Evolutionary conservation across 2,113 vertebrate species (phyloP).

Genomic region (Gymnocephalus cernua): DNA sequence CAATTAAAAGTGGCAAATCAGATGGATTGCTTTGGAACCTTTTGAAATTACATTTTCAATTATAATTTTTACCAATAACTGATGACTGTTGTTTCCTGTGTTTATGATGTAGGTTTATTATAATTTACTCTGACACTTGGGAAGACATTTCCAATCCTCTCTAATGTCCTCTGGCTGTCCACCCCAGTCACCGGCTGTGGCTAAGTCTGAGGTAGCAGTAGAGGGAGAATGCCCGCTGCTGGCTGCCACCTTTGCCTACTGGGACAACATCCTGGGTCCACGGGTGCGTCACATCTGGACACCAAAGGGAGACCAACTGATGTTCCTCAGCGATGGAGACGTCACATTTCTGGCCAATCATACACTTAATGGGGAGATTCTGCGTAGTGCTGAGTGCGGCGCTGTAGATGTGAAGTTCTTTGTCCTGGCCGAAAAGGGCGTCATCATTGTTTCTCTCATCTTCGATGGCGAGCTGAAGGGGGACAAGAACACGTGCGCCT

Average conservation of each 20-base stretch:
- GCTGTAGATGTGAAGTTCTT: constrained; percentile 99
- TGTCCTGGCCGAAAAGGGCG: constrained; percentile 95
- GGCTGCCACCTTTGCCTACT: constrained; percentile 98
- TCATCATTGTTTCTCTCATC: constrained; percentile 97
- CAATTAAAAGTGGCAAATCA: background rate
- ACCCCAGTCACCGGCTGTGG: constrained; percentile 96
- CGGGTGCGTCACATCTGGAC: constrained; percentile 97
- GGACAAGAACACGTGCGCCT: constrained; percentile 95
- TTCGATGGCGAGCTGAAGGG: constrained; percentile 98
- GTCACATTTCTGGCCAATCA: constrained; percentile 98
- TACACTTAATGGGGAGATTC: constrained; percentile 97
- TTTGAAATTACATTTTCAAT: background rate
- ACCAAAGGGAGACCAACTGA: constrained; percentile 88
- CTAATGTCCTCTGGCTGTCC: constrained; percentile 93
- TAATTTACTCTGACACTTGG: background rate
- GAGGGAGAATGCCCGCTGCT: constrained; percentile 94
- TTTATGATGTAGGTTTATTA: constrained; percentile 23
- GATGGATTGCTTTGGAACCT: background rate
- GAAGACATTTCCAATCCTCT: background rate
- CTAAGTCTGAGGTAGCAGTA: constrained; percentile 92
- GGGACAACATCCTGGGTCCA: constrained; percentile 98
- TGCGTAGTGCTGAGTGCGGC: constrained; percentile 95
- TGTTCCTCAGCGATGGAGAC: constrained; percentile 93
- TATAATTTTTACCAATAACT: background rate
- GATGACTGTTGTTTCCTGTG: background rate